Evolutionary conservation across 2,113 vertebrate genomes (phyloP), one percentile per base, ranked within the genome.

Genomic region (Bubo bubo): DNA sequence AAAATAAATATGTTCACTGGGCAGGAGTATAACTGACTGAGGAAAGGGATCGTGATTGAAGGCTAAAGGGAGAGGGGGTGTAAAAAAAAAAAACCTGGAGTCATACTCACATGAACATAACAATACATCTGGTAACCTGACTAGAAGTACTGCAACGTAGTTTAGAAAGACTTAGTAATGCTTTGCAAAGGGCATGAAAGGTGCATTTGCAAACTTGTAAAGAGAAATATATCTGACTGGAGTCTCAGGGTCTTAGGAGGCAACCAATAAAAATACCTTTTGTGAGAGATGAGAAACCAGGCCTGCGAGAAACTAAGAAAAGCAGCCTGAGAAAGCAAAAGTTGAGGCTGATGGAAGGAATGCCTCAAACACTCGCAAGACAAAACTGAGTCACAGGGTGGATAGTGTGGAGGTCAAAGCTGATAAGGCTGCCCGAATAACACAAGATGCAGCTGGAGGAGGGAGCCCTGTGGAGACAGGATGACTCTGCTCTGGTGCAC

Each of bases 41-140:
- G 21, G 14, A 45, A 59, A 62, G 74, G 7, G 2, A 6, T 35
- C 3, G 19, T 19, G 15, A 34, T 0, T 14, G 41, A 87, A 39
- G 4, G 6, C 18, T 82, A 27, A 58, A 53, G 37, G 12, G 4
- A 5, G 2, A 8, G 4, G 3, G 17, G 1, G 11, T 6, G 17
- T 20, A 7, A 15, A 20, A 28, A 20, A 28, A 28, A 18, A 6
- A 47, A 53, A 27, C 30, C 10, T n/a, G 30, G 5, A 12, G 3
- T 66, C 10, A 5, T 12, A 7, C 11, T 52, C 27, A 39, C 6
- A 6, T n/a, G 16, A 53, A 10, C 13, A 27, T 21, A 64, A 10
- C 5, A 15, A 45, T 62, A 16, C 1, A 0, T 52, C 52, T 3
- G 0, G n/a, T 28, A 79, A 28, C 17, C 30, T 64, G 24, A 27